Conservation (phyloP, 2,888 invertebrate species). For the Cinara cedri region DNA sequence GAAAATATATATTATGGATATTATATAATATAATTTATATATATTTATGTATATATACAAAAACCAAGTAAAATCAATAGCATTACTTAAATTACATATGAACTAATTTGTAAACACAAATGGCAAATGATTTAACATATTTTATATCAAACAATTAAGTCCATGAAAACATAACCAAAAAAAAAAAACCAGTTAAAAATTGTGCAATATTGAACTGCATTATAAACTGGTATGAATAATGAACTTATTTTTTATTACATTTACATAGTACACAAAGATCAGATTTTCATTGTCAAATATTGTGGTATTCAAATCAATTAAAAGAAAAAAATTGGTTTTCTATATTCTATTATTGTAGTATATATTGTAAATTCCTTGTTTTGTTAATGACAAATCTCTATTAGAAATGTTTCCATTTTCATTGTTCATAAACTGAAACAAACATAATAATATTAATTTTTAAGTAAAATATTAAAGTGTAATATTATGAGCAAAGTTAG, state of each 20-base stretch:
- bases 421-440: constrained; percentile 54
- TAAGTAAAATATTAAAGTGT: neutral
- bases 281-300: neutral
- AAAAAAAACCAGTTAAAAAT: neutral
- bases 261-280: constrained; percentile 10
- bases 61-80: constrained; percentile 1
- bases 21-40: neutral
- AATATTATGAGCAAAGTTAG: constrained; percentile 12
- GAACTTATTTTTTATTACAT: constrained; percentile 32
- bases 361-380: constrained; percentile 50
- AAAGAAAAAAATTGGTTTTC: constrained; percentile 1
- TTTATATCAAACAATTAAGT: no score
- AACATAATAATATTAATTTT: constrained; percentile 18
- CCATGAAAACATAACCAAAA: neutral
- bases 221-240: neutral
- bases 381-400: constrained; percentile 42
- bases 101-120: constrained; percentile 12
- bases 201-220: constrained; percentile 4
- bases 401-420: constrained; percentile 46
- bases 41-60: neutral
- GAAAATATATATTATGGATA: constrained; percentile 12
- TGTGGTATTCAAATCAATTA: neutral
- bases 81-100: neutral
- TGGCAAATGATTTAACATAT: no score
- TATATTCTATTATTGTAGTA: constrained; percentile 42